A percentile compares a stretch with the other conserved stretches of the same genome.
Evolutionary conservation across 2,888 invertebrate species (phyloP).

Genomic region (Cryptocheilus praepositus): DNA sequence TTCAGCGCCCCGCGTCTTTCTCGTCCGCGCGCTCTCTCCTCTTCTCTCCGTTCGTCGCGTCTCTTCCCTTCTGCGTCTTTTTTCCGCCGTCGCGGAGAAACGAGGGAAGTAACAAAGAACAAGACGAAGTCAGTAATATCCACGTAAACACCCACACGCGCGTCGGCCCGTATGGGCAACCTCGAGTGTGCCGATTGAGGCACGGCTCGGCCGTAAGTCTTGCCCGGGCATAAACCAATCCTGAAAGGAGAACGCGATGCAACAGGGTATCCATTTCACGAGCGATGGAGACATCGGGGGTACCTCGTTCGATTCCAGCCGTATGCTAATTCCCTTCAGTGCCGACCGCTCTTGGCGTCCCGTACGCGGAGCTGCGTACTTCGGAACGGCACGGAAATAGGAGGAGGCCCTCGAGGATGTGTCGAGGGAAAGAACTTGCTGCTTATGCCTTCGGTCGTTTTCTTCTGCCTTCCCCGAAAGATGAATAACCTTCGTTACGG

Average conservation of each 20-base stretch:
- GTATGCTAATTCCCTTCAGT: conserved; percentile 66
- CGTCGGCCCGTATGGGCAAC: conserved; percentile 44
- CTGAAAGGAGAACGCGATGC: conserved; percentile 66
- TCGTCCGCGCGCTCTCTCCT: conserved; percentile 15
- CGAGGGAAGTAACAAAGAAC: conserved; percentile 33
- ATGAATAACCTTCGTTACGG: too few relatives aligned
- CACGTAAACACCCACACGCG: conserved; percentile 64
- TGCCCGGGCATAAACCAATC: conserved; percentile 69
- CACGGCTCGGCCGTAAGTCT: conserved; percentile 62
- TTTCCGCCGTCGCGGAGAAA: conserved; percentile 12
- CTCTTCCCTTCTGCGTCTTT: conserved; percentile 4
- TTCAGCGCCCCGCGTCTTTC: conserved; percentile 27
- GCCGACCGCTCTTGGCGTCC: conserved; percentile 42
- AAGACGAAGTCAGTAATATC: conserved; percentile 60
- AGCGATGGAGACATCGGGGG: conserved; percentile 71
- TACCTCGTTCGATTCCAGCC: conserved; percentile 66
- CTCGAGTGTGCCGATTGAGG: conserved; percentile 51
- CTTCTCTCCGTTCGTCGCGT: conserved; percentile 25
- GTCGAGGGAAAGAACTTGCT: conserved; percentile 20
- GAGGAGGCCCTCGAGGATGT: conserved; percentile 46
- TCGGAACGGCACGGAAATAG: conserved; percentile 47
- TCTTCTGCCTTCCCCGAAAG: neutral
- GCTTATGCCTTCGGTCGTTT: conserved; percentile 15
- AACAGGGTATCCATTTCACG: conserved; percentile 70
- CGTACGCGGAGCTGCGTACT: conserved; percentile 19